Evolutionary conservation across 1,140 invertebrate genomes (phyloP).

Genomic region (Anastrepha obliqua): DNA sequence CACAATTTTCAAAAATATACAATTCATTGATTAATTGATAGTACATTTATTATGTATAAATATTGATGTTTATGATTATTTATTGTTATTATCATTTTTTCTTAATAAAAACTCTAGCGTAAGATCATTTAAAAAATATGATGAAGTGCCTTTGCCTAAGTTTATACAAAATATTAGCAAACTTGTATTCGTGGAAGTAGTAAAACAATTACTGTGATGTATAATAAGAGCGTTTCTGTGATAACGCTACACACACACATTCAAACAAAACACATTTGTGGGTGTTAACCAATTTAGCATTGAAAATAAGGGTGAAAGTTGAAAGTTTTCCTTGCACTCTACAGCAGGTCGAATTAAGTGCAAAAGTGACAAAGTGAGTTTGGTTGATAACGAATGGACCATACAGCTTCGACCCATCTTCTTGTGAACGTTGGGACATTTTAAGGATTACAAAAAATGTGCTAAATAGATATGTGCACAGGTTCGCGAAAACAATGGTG

Average conservation of each 20-base stretch:
- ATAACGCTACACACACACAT: slow-evolving; percentile 24
- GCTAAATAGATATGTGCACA: too few species aligned
- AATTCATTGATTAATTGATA: slow-evolving; percentile 13
- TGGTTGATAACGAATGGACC: too few species aligned
- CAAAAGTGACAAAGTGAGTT: background rate
- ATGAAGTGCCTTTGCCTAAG: slow-evolving; percentile 3
- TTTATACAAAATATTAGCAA: slow-evolving; percentile 47
- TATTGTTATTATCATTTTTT: background rate
- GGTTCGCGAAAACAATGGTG: too few species aligned
- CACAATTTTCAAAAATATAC: background rate
- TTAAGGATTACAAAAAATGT: background rate
- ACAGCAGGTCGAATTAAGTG: background rate
- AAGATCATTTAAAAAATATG: slow-evolving; percentile 40
- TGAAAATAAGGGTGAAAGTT: slow-evolving; percentile 39
- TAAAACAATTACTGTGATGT: slow-evolving; percentile 52
- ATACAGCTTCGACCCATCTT: too few species aligned
- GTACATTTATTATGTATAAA: background rate
- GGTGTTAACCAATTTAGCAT: slow-evolving; percentile 19
- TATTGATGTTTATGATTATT: background rate
- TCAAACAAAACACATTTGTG: slow-evolving; percentile 40
- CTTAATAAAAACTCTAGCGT: background rate
- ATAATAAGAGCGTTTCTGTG: slow-evolving; percentile 37
- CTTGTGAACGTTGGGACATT: too few species aligned
- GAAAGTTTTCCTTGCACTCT: slow-evolving; percentile 10
- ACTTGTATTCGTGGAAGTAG: slow-evolving; percentile 46